phyloP scores from a whole-genome alignment of 2,113 vertebrate species.

The Atractosteus spatula region DNA sequence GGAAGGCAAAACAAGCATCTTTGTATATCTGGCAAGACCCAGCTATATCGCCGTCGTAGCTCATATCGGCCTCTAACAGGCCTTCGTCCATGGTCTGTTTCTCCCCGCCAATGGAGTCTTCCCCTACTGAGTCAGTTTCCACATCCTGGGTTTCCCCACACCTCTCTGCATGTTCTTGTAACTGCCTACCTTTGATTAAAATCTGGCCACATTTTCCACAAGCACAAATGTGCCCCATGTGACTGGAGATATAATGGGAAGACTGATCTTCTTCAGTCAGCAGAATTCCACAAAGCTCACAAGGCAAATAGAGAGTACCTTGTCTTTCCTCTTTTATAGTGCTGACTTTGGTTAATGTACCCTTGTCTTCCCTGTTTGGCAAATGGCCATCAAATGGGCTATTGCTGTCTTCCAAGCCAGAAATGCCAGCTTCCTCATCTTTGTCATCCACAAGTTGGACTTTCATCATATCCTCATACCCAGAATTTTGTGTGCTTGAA shows the following conservation, averaged over 20 bases:
- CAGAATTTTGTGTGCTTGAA: slow-evolving; percentile 48
- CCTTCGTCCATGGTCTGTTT: slow-evolving; percentile 79
- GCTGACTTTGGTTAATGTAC: slow-evolving; percentile 37
- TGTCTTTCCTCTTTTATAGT: slow-evolving; percentile 58
- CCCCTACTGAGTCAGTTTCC: slow-evolving; percentile 84
- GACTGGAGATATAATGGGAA: slow-evolving; percentile 90
- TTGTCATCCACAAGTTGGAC: slow-evolving; percentile 54
- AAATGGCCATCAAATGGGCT: slow-evolving; percentile 57
- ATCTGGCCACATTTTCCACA: slow-evolving; percentile 95
- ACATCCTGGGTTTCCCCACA: slow-evolving; percentile 84
- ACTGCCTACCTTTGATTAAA: slow-evolving; percentile 89
- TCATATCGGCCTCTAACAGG: slow-evolving; percentile 53
- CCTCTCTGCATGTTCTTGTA: slow-evolving; percentile 91
- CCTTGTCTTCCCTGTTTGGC: slow-evolving; percentile 44
- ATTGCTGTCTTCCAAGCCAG: slow-evolving; percentile 62
- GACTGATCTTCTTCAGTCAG: slow-evolving; percentile 85
- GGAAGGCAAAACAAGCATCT: slow-evolving; percentile 76
- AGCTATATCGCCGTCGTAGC: slow-evolving; percentile 66
- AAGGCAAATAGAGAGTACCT: slow-evolving; percentile 56
- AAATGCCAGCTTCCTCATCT: slow-evolving; percentile 68
- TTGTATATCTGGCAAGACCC: slow-evolving; percentile 66
- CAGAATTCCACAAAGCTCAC: slow-evolving; percentile 85
- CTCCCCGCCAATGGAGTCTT: slow-evolving; percentile 69
- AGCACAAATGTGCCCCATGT: slow-evolving; percentile 93
- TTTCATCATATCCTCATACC: slow-evolving; percentile 12